These are phyloP conservation scores for Jordanella pulchra DNA, from an alignment of 2,797 vertebrate genomes.

Conservation along the genomic window DNA sequence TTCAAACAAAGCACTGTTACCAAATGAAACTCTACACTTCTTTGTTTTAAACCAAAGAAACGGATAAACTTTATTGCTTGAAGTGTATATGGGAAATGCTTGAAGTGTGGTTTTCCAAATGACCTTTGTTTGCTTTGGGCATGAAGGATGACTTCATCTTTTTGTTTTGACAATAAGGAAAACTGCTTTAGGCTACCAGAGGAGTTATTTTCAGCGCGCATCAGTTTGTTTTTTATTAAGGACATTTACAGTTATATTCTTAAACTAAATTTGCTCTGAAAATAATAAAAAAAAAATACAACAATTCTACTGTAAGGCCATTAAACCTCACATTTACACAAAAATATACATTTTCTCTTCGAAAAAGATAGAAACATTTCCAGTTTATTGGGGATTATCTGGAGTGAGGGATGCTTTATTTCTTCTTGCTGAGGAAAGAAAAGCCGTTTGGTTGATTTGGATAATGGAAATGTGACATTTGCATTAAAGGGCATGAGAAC, in stretches of 20 bases:
- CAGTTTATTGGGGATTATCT: not conserved
- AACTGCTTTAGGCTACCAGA: not conserved
- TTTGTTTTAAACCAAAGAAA: not conserved
- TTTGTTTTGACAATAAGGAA: slow-evolving; percentile 63
- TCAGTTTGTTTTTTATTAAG: not conserved
- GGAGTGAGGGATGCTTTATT: not conserved
- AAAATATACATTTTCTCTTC: not conserved
- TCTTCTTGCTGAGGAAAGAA: slow-evolving; percentile 7
- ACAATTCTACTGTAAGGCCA: not conserved
- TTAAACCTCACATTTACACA: not conserved
- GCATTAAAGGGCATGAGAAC: slow-evolving; percentile 66
- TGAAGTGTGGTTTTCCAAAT: slow-evolving; percentile 51
- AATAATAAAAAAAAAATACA: not conserved
- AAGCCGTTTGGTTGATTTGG: slow-evolving; percentile 78
- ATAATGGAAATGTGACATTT: slow-evolving; percentile 81
- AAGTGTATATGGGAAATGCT: not conserved
- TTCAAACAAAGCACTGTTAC: not conserved
- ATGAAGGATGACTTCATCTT: slow-evolving; percentile 57
- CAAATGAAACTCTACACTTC: not conserved
- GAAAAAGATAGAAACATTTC: not conserved
- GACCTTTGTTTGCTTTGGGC: slow-evolving; percentile 66
- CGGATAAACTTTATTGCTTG: not conserved
- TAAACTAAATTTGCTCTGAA: not conserved
- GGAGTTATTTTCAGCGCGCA: not conserved
- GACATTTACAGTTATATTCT: slow-evolving; percentile 5